Evolutionary conservation across 2,888 invertebrate genomes (phyloP).

Genomic region (Ophion ventricosus): DNA sequence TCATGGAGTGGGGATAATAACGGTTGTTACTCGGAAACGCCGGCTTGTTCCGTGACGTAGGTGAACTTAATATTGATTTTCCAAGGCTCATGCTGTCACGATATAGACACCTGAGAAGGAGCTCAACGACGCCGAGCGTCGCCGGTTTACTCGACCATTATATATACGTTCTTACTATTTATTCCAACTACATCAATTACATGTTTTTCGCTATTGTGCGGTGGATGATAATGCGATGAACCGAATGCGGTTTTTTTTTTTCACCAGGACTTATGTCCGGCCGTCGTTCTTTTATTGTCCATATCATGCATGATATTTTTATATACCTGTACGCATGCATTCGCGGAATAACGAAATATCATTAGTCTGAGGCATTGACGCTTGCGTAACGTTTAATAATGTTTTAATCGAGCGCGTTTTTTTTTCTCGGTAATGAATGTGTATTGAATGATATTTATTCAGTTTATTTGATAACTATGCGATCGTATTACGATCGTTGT

Average conservation of each 20-base stretch:
- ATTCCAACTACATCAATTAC: conserved; percentile 18
- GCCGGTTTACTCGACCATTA: conserved; percentile 18
- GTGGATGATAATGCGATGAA: conserved; percentile 15
- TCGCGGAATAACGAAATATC: too few species aligned
- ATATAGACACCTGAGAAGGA: conserved; percentile 44
- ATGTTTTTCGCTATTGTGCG: conserved; percentile 32
- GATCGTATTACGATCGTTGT: too few species aligned
- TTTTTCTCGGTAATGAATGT: too few species aligned
- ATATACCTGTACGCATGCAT: too few species aligned
- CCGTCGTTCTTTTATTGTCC: too few species aligned
- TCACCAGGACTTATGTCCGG: neutral
- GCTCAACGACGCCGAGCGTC: conserved; percentile 39
- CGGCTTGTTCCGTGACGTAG: conserved; percentile 55
- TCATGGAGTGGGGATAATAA: conserved; percentile 55
- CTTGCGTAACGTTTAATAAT: too few species aligned
- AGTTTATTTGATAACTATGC: too few species aligned
- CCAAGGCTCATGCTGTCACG: conserved; percentile 59
- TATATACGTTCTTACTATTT: conserved; percentile 13
- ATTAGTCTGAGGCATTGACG: too few species aligned
- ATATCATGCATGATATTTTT: too few species aligned
- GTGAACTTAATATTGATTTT: conserved; percentile 69
- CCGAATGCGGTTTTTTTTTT: neutral
- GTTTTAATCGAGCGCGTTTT: too few species aligned
- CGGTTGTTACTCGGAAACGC: conserved; percentile 52
- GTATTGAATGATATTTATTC: too few species aligned